phyloP scores from a whole-genome alignment of 2,113 vertebrate genomes.

The Colistium nudipinnis region DNA sequence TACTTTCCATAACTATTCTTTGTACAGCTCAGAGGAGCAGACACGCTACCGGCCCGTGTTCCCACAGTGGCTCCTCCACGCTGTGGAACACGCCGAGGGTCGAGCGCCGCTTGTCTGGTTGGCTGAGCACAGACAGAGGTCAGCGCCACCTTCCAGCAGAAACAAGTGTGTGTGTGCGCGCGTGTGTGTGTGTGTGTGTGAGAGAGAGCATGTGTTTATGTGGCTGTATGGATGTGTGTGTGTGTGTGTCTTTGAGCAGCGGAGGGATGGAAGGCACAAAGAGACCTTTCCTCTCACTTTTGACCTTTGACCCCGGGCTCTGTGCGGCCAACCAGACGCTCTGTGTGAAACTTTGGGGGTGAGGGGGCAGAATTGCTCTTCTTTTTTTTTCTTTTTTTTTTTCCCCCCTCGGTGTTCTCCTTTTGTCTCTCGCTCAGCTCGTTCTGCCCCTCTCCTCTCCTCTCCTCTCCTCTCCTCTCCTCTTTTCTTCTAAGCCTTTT shows the following conservation, averaged over 20 bases:
- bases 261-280: constrained; percentile 79
- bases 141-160: constrained; percentile 72
- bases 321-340: constrained; percentile 71
- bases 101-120: constrained; percentile 69
- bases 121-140: constrained; percentile 74
- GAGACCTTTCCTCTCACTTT: constrained; percentile 80
- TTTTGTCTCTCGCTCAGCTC: constrained; percentile 50
- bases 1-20: constrained; percentile 82
- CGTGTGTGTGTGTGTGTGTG: constrained; percentile 17
- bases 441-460: constrained; percentile 45
- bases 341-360: constrained; percentile 28
- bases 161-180: constrained; percentile 38
- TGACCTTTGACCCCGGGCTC: constrained; percentile 77
- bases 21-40: constrained; percentile 80
- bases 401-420: too few relatives aligned
- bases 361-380: constrained; percentile 46
- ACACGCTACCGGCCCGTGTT: constrained; percentile 57
- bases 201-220: constrained; percentile 31
- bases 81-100: constrained; percentile 54
- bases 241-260: constrained; percentile 71
- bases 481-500: constrained; percentile 45
- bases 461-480: too few relatives aligned
- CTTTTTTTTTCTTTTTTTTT: constrained; percentile 32
- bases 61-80: constrained; percentile 59
- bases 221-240: constrained; percentile 31